A percentile compares a stretch with the other conserved stretches of the same genome.
Conservation (phyloP, 1,140 invertebrate genomes). For the Anadara kagoshimensis region DNA sequence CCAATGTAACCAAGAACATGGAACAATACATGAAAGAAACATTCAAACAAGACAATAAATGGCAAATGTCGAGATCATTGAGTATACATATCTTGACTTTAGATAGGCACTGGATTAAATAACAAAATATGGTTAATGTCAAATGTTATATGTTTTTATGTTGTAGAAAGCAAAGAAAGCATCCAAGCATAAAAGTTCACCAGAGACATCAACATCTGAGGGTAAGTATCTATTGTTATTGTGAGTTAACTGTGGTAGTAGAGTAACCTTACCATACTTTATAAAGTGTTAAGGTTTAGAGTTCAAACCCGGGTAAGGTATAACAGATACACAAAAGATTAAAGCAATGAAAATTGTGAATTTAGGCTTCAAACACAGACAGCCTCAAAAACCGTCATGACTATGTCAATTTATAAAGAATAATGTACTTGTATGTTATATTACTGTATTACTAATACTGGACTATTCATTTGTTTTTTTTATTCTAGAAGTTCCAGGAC, state of each 20-base stretch:
- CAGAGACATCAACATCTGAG: conserved; percentile 26
- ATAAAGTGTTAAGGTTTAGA: not conserved
- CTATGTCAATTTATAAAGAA: too few relatives aligned
- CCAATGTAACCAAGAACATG: not conserved
- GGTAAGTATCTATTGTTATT: not conserved
- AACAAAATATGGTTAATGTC: too few relatives aligned
- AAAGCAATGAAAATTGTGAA: too few relatives aligned
- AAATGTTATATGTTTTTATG: conserved; percentile 11
- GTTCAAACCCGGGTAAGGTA: too few relatives aligned
- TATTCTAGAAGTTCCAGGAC: conserved; percentile 29
- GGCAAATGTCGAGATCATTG: too few relatives aligned
- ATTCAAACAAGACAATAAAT: not conserved
- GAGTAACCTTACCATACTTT: not conserved
- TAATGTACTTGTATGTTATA: too few relatives aligned
- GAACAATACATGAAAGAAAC: not conserved
- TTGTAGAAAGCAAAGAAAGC: conserved; percentile 77
- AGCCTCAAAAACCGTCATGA: too few relatives aligned
- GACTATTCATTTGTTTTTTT: not conserved
- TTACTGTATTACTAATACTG: too few relatives aligned
- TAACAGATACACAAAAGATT: too few relatives aligned
- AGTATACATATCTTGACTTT: too few relatives aligned
- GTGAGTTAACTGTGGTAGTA: not conserved
- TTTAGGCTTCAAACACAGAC: too few relatives aligned
- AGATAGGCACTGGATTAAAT: too few relatives aligned
- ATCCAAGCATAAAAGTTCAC: conserved; percentile 55